Evolutionary conservation across 92 coral and sea anemone genomes (phyloP).

Genomic region (Galaxea fascicularis): DNA sequence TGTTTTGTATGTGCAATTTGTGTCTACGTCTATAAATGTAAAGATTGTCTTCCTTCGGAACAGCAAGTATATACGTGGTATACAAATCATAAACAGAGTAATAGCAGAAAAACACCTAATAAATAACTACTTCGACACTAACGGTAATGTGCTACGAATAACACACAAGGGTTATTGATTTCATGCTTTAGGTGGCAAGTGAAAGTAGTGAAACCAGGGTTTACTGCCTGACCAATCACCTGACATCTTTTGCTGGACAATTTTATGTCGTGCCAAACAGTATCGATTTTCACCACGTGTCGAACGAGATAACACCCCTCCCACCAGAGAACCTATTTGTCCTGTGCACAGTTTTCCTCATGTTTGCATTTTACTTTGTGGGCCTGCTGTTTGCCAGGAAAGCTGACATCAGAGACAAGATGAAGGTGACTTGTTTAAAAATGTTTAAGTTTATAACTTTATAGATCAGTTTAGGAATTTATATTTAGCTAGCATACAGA

Average conservation of each 20-base stretch:
- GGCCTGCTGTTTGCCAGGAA: slow-evolving; percentile 73
- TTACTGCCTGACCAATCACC: slow-evolving; percentile 76
- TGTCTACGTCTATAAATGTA: too few species aligned
- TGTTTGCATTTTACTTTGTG: slow-evolving; percentile 63
- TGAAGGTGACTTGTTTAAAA: slow-evolving; percentile 48
- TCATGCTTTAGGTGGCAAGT: slow-evolving; percentile 16
- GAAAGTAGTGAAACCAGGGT: slow-evolving; percentile 52
- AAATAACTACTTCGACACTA: too few species aligned
- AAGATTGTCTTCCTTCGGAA: too few species aligned
- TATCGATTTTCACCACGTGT: slow-evolving; percentile 75
- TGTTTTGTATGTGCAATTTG: too few species aligned
- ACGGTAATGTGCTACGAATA: neutral
- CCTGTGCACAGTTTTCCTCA: slow-evolving; percentile 52
- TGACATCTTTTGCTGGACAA: slow-evolving; percentile 82
- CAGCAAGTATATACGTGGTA: too few species aligned
- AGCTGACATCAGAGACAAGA: slow-evolving; percentile 79
- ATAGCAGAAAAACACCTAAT: too few species aligned
- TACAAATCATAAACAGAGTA: too few species aligned
- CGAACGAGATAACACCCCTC: slow-evolving; percentile 59
- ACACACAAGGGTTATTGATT: neutral
- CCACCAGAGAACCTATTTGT: slow-evolving; percentile 81
- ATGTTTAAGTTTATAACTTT: neutral
- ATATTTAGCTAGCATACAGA: too few species aligned
- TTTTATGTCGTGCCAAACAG: slow-evolving; percentile 87
- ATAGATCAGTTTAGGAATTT: neutral